These are phyloP conservation scores for Campodea augens DNA, from an alignment of 1,140 invertebrate species.

Conservation along the genomic window DNA sequence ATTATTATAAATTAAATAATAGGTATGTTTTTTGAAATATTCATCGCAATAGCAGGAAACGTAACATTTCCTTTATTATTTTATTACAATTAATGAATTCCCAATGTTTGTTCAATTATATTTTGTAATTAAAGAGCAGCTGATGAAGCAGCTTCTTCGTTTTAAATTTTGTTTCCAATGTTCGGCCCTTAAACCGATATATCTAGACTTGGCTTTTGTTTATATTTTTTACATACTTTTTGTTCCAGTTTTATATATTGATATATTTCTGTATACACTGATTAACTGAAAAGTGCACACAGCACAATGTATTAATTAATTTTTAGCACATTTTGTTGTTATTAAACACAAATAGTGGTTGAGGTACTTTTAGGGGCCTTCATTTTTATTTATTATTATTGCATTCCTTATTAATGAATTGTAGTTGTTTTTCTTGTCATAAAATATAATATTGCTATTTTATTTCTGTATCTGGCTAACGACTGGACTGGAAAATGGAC, in stretches of 20 bases:
- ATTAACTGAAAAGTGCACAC: neutral
- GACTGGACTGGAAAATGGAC: neutral
- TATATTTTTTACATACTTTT: neutral
- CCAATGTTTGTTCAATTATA: no score
- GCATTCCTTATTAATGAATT: neutral
- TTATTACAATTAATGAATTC: no score
- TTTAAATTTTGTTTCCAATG: no score
- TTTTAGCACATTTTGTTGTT: neutral
- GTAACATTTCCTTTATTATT: no score
- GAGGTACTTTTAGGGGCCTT: neutral
- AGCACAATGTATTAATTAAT: neutral
- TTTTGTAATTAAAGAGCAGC: no score
- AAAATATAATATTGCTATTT: neutral
- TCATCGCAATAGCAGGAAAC: no score
- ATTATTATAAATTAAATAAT: no score
- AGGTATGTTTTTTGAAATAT: no score
- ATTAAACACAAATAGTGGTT: neutral
- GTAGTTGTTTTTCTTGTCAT: neutral
- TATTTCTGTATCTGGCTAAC: neutral
- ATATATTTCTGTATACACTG: no score
- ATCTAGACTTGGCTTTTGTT: neutral
- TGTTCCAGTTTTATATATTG: no score
- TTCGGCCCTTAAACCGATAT: neutral
- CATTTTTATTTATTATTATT: neutral
- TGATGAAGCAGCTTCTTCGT: no score